A percentile compares a stretch with the other conserved stretches of the same genome.
Conservation (phyloP, 2,888 invertebrate species). For the Hymenopus coronatus region DNA sequence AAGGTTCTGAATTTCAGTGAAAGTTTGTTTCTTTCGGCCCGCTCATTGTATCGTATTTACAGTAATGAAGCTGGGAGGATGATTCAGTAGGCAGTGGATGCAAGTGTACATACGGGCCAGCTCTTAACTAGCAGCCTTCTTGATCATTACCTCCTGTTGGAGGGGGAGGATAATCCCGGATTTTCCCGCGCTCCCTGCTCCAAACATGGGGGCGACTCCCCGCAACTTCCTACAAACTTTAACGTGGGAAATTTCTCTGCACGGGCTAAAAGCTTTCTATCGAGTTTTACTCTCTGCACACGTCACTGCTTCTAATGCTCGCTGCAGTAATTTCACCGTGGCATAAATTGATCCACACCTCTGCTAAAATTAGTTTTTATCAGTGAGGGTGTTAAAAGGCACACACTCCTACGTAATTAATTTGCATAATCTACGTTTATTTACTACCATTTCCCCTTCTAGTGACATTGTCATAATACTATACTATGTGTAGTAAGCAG, state of each 20-base stretch:
- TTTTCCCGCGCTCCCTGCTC: background rate
- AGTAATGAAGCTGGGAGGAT: no score
- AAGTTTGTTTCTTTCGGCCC: no score
- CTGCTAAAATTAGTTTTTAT: no score
- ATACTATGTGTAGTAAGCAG: no score
- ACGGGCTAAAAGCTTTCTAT: background rate
- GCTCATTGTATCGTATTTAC: no score
- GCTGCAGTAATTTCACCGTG: background rate
- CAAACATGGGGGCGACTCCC: background rate
- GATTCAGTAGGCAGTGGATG: background rate
- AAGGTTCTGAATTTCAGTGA: no score
- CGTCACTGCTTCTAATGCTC: background rate
- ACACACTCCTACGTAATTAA: no score
- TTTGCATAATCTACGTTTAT: no score
- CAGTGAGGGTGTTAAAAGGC: no score
- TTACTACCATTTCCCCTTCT: no score
- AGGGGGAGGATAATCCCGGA: background rate
- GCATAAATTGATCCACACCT: no score
- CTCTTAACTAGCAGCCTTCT: background rate
- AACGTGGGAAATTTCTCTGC: background rate
- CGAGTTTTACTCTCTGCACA: background rate
- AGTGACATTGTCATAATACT: no score
- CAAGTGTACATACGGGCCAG: background rate
- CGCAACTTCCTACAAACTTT: background rate
- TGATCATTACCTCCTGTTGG: background rate